These are phyloP conservation scores for Leucoraja erinaceus DNA, from an alignment of 2,113 vertebrate species.

Conservation along the genomic window DNA sequence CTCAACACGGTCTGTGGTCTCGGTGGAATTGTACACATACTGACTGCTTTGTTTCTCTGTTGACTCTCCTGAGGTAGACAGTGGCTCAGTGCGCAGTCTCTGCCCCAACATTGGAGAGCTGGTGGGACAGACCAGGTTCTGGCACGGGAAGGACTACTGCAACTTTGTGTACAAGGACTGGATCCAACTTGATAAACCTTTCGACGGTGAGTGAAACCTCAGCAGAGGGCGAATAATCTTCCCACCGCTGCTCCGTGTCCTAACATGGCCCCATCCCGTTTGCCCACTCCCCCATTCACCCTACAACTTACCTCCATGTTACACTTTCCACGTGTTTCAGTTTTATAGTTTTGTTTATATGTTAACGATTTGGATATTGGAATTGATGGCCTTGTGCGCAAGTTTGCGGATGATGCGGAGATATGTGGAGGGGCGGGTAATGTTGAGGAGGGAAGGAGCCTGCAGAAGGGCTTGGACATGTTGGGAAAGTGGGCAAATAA, in stretches of 20 bases:
- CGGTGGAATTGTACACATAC: background rate
- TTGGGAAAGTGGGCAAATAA: too few species aligned
- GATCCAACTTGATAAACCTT: slow-evolving; percentile 94
- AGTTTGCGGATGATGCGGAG: too few species aligned
- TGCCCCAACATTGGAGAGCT: slow-evolving; percentile 71
- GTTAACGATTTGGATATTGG: too few species aligned
- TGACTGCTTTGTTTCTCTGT: slow-evolving; percentile 25
- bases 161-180: slow-evolving; percentile 97
- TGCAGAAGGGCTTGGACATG: too few species aligned
- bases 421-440: too few species aligned
- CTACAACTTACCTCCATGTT: background rate
- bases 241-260: background rate
- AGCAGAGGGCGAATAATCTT: background rate
- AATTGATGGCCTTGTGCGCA: too few species aligned
- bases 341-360: too few species aligned
- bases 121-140: slow-evolving; percentile 84
- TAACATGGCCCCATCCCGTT: background rate
- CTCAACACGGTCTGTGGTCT: background rate
- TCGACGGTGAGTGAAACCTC: slow-evolving; percentile 70
- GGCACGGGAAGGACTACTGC: slow-evolving; percentile 97
- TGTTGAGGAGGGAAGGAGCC: too few species aligned
- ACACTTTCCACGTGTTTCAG: too few species aligned
- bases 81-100: slow-evolving; percentile 58
- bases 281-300: background rate
- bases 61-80: slow-evolving; percentile 52